Base-by-base conservation (phyloP, 2,113 vertebrate species). In the Epinephelus fuscoguttatus region DNA sequence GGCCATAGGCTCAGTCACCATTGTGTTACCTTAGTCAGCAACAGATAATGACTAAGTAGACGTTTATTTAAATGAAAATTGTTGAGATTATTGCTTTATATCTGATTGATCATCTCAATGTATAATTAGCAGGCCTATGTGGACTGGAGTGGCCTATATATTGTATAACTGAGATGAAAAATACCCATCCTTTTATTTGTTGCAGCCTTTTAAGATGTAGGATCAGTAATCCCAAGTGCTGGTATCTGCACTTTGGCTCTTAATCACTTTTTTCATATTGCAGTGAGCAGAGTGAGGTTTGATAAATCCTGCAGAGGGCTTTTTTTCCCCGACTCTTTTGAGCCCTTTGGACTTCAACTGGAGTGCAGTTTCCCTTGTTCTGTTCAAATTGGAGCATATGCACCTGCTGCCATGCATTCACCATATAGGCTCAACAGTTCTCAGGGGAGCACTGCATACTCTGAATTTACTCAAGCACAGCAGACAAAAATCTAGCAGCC, bases 361-460 rank as follows among this genome's bases (percentile, higher is more conserved):
- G 5, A 90, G 72, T 73, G 80, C 75, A 75, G 61, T 75, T 79
- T 77, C 47, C 7, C 64, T 61, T 33, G 74, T 64, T 81, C 69
- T 55, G 37, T 62, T 52, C 53, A 80, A 82, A 82, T 47, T 77
- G 59, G 72, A 63, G 47, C 64, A 78, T 49, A 37, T 57, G 55
- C 85, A 78, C 77, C 82, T 52, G 66, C 73, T 85, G 27, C 60
- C 50, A 64, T 14, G 4, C 53, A 53, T 78, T 80, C 21, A 19
- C 17, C 33, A 56, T 64, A 52, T 11, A 45, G 14, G 37, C 63
- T 75, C 59, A 60, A 71, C 68, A 27, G 55, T 25, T 70, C 45
- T 84, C 82, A 23, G 30, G 69, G 68, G 55, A 79, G 64, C 56
- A 25, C 47, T 67, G 42, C 45, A 81, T 70, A 69, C 56, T 73